Base-by-base conservation (phyloP, 1,140 invertebrate genomes). In the Eulimnadia texana region DNA sequence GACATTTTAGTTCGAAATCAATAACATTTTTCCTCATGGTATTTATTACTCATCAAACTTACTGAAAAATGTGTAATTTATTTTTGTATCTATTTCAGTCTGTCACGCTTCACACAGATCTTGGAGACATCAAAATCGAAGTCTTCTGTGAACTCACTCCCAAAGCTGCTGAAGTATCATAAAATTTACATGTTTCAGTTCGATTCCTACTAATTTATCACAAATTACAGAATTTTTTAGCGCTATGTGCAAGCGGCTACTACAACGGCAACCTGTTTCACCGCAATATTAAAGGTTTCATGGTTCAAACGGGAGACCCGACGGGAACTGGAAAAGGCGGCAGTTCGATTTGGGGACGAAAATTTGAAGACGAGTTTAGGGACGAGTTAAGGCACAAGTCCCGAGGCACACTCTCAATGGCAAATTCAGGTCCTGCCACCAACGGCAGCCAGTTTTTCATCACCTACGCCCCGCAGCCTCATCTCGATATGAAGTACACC, bases 381-480 rank as follows among this genome's bases (percentile, higher is more conserved):
- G 92, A 96, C 72, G 90, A 90, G 69, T 71, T 98, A 22, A 68
- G 88, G 85, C 93, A 97, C 70, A 87, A 81, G 70, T 75, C 80
- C 6, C 78, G 93, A 70, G 95, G 95, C 2, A 84, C 90, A 52
- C 75, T 98, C 1, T 97, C 93, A 13, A 97, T 98, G 93, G 95
- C 95, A n/a, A 98, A 96, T 70, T 97, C 91, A 78, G 94, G 94
- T 20, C 91, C 93, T 13, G 95, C 98, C 71, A 90, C 90, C n/a
- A 99, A 98, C 80, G 88, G 84, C n/a, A 94, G 91, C 68, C 95
- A 99, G 73, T 99, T 98, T 75, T 99, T 98, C 70, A 88, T 98
- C 64, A 88, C 90, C 0, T 98, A 97, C 74, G 83, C 80, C 3
- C 84, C 92, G 63, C 93, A 98, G 68, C 86, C 91, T n/a, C 90